These are phyloP conservation scores for Drosophila tanythrix DNA, from an alignment of 2,888 invertebrate genomes.

Conservation along the genomic window DNA sequence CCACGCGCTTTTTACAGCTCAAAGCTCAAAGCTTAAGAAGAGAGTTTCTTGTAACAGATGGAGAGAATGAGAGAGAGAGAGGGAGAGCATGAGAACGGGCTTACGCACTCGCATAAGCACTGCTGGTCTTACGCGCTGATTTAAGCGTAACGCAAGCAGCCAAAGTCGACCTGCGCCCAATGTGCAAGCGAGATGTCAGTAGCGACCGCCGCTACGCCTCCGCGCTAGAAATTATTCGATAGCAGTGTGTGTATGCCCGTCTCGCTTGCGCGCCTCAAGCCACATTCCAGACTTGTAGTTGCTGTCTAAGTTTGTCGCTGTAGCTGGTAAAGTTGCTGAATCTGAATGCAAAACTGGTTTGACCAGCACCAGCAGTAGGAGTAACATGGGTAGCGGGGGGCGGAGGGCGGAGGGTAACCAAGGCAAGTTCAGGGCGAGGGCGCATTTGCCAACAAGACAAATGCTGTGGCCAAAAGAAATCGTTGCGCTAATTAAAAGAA, in stretches of 20 bases:
- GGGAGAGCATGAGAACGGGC: not conserved
- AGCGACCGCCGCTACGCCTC: constrained; percentile 48
- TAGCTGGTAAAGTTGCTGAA: constrained; percentile 28
- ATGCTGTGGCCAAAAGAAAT: constrained; percentile 14
- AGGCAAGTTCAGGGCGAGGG: constrained; percentile 52
- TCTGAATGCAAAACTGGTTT: constrained; percentile 72
- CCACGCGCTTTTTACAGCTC: constrained; percentile 45
- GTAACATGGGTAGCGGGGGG: not conserved
- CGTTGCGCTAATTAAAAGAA: constrained; percentile 31
- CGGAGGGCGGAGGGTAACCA: constrained; percentile 1
- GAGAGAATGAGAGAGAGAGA: constrained; percentile 3
- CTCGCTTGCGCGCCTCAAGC: constrained; percentile 37
- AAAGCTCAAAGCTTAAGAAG: constrained; percentile 11
- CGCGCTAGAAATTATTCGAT: constrained; percentile 41
- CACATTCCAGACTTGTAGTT: constrained; percentile 30
- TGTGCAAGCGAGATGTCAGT: constrained; percentile 52
- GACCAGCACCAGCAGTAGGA: constrained; percentile 51
- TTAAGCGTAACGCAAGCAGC: constrained; percentile 80
- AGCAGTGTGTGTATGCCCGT: constrained; percentile 22
- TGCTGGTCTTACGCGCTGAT: constrained; percentile 79
- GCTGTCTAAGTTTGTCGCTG: constrained; percentile 23
- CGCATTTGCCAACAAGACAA: constrained; percentile 53
- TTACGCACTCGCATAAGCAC: constrained; percentile 31
- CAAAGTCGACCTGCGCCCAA: constrained; percentile 12
- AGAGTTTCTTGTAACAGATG: constrained; percentile 5